A percentile compares a stretch with the other conserved stretches of the same genome.
These are phyloP conservation scores for Mastacembelus armatus DNA, from an alignment of 2,797 vertebrate genomes.

Conservation along the genomic window DNA sequence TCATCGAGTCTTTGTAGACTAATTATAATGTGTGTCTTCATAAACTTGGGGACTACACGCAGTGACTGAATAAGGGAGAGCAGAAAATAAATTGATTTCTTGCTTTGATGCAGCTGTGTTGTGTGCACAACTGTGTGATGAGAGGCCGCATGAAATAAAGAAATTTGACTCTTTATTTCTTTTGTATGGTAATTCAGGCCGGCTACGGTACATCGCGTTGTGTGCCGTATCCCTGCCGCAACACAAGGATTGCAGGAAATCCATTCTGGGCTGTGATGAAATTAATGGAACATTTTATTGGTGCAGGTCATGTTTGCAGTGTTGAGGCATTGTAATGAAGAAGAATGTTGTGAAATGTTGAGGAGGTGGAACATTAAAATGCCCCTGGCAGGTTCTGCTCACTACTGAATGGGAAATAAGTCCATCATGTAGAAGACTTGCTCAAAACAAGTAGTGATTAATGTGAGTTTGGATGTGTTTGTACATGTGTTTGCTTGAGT, in stretches of 20 bases:
- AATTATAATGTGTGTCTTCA: slow-evolving; percentile 79
- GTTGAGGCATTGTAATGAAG: slow-evolving; percentile 69
- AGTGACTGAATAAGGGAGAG: slow-evolving; percentile 72
- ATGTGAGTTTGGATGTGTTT: slow-evolving; percentile 52
- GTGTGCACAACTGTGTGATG: slow-evolving; percentile 63
- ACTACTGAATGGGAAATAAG: slow-evolving; percentile 63
- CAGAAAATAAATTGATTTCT: slow-evolving; percentile 76
- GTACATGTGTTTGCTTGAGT: slow-evolving; percentile 27
- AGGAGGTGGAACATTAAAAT: slow-evolving; percentile 62
- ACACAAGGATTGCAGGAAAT: slow-evolving; percentile 53
- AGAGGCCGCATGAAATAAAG: slow-evolving; percentile 63
- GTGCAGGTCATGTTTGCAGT: slow-evolving; percentile 72
- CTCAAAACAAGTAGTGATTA: slow-evolving; percentile 67
- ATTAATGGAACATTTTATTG: slow-evolving; percentile 75
- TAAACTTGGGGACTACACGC: slow-evolving; percentile 76
- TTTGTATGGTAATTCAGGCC: slow-evolving; percentile 77
- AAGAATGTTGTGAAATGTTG: slow-evolving; percentile 62
- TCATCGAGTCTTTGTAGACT: slow-evolving; percentile 78
- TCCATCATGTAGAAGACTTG: slow-evolving; percentile 47
- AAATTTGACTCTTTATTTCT: slow-evolving; percentile 63
- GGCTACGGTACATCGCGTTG: slow-evolving; percentile 33
- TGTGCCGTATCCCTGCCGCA: slow-evolving; percentile 61
- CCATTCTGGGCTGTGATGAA: slow-evolving; percentile 69
- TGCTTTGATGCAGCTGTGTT: slow-evolving; percentile 79
- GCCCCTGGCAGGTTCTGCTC: slow-evolving; percentile 53